A percentile compares a stretch with the other conserved stretches of the same genome.
These are phyloP conservation scores for Gadopsis bispinosus DNA, from an alignment of 2,797 vertebrate genomes.

Conservation along the genomic window DNA sequence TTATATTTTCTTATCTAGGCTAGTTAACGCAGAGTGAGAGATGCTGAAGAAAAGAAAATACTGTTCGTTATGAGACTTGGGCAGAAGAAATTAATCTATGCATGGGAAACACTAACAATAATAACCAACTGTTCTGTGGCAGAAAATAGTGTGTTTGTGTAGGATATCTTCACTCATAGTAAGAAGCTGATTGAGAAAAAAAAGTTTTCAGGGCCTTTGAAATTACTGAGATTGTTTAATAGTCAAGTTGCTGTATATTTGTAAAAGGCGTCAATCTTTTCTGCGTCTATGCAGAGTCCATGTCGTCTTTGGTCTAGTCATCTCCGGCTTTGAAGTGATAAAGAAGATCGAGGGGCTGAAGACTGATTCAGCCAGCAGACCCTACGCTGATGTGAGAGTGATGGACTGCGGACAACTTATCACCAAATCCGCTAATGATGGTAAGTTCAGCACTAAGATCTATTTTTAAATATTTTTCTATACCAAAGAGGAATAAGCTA, in stretches of 20 bases:
- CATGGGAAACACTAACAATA: too few relatives aligned
- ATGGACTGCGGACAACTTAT: slow-evolving; percentile 96
- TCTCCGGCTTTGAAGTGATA: slow-evolving; percentile 98
- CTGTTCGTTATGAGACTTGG: too few relatives aligned
- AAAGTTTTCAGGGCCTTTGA: not conserved
- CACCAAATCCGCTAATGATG: slow-evolving; percentile 91
- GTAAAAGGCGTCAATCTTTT: not conserved
- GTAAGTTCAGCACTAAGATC: slow-evolving; percentile 74
- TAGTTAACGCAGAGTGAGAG: too few relatives aligned
- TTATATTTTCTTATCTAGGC: too few relatives aligned
- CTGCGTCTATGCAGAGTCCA: slow-evolving; percentile 88
- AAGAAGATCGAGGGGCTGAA: slow-evolving; percentile 97
- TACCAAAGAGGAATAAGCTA: not conserved
- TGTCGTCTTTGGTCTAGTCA: slow-evolving; percentile 96
- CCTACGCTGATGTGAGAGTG: slow-evolving; percentile 96
- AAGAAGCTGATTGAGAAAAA: not conserved
- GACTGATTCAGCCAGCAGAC: slow-evolving; percentile 95
- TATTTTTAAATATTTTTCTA: not conserved
- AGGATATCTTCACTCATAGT: too few relatives aligned
- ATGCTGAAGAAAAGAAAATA: too few relatives aligned
- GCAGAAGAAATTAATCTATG: too few relatives aligned
- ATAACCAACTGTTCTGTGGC: not conserved
- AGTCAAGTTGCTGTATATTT: not conserved
- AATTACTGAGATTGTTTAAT: not conserved
- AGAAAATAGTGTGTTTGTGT: not conserved